Percentiles rank a stretch among this genome's conserved stretches.
phyloP scores from a whole-genome alignment of 2,797 vertebrate genomes.

The Ptychobarbus kaznakovi region DNA sequence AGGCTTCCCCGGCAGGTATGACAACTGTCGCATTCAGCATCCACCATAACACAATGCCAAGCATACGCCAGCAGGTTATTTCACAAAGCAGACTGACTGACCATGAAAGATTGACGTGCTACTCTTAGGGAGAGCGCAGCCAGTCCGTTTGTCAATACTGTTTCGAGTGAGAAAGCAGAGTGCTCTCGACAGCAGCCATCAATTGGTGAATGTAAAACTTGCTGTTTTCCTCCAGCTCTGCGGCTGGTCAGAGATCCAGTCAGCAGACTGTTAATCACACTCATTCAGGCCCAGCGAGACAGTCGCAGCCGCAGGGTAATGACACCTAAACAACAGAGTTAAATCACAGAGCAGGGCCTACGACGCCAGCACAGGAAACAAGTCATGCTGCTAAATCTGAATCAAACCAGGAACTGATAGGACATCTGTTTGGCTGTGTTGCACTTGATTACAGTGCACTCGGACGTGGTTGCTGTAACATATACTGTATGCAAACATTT shows the following conservation, averaged over 20 bases:
- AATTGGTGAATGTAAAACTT: slow-evolving; percentile 53
- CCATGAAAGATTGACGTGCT: slow-evolving; percentile 50
- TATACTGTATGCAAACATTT: not conserved
- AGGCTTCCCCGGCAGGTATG: slow-evolving; percentile 36
- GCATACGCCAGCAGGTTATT: slow-evolving; percentile 51
- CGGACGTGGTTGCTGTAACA: not conserved
- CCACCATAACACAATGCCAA: slow-evolving; percentile 27
- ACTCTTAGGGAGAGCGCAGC: slow-evolving; percentile 26
- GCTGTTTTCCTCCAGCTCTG: slow-evolving; percentile 32
- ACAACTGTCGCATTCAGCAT: slow-evolving; percentile 26
- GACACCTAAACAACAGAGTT: slow-evolving; percentile 49
- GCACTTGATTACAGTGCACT: not conserved
- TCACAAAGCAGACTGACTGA: slow-evolving; percentile 48
- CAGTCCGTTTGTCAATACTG: slow-evolving; percentile 53
- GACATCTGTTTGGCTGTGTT: not conserved
- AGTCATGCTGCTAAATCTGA: slow-evolving; percentile 32
- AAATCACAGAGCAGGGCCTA: slow-evolving; percentile 35
- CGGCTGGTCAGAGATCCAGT: slow-evolving; percentile 52
- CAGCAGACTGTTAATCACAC: slow-evolving; percentile 60
- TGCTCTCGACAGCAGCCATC: slow-evolving; percentile 49
- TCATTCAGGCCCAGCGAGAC: slow-evolving; percentile 40
- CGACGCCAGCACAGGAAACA: not conserved
- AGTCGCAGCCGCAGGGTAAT: slow-evolving; percentile 38
- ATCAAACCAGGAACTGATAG: not conserved
- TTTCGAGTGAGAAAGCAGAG: slow-evolving; percentile 34